Evolutionary conservation across 2,113 vertebrate genomes (phyloP).

Genomic region (Sylvilagus bachmani): DNA sequence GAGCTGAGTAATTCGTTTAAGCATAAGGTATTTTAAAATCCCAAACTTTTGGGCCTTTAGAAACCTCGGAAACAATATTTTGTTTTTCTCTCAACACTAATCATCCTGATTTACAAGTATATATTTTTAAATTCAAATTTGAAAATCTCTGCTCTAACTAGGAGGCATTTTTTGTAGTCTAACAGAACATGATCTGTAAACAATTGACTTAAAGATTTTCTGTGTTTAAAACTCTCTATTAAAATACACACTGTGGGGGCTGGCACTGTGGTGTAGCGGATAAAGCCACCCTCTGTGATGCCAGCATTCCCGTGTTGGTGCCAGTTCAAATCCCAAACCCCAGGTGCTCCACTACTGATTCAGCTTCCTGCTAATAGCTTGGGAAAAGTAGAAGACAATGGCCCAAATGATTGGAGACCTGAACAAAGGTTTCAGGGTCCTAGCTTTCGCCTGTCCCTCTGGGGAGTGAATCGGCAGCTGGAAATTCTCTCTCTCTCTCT

Average conservation of each 20-base stretch:
- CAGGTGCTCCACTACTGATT: too few species aligned
- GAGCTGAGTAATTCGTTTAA: not conserved
- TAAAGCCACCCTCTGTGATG: too few species aligned
- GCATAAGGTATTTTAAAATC: constrained; percentile 34
- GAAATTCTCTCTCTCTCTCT: too few species aligned
- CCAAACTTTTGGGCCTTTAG: constrained; percentile 12
- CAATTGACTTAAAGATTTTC: constrained; percentile 14
- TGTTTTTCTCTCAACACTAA: not conserved
- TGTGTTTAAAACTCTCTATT: not conserved
- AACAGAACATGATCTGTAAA: not conserved
- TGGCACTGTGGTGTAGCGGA: too few species aligned
- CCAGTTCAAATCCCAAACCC: too few species aligned
- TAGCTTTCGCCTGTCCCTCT: too few species aligned
- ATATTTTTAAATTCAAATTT: constrained; percentile 47
- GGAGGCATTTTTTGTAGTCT: not conserved
- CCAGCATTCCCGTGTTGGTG: too few species aligned
- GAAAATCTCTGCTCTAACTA: constrained; percentile 33
- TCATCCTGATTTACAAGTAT: not conserved
- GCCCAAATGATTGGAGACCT: too few species aligned
- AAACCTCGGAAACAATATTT: constrained; percentile 5
- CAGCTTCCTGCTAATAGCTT: too few species aligned
- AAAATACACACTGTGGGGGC: not conserved
- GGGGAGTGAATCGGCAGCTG: too few species aligned
- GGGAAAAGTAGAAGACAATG: too few species aligned
- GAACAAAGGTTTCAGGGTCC: too few species aligned